Evolutionary conservation across 2,113 vertebrate genomes (phyloP).

Genomic region (Orcinus orca): DNA sequence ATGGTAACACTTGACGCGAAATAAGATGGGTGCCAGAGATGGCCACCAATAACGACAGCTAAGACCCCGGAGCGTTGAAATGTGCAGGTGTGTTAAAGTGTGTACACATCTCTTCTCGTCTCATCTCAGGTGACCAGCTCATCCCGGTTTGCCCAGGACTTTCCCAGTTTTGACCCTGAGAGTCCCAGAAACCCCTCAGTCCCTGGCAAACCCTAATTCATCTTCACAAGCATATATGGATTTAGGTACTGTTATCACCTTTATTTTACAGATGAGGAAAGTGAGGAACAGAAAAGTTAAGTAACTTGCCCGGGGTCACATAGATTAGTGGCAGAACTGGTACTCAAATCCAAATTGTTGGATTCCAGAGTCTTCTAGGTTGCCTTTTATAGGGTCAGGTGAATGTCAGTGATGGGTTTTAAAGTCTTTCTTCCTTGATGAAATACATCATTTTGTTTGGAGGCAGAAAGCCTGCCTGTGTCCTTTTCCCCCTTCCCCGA

Average conservation of each 20-base stretch:
- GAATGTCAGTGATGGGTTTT: not conserved
- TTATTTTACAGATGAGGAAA: not conserved
- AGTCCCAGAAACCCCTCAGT: not conserved
- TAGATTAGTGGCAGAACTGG: not conserved
- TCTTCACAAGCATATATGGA: not conserved
- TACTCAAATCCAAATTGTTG: not conserved
- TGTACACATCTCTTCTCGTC: rapidly evolving
- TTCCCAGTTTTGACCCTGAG: not conserved
- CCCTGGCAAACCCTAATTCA: not conserved
- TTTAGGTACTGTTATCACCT: too few relatives aligned
- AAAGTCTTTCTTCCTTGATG: not conserved
- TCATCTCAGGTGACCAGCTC: too few relatives aligned
- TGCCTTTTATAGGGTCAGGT: not conserved
- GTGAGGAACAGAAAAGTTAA: not conserved
- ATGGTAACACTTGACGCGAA: not conserved
- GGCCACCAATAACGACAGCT: rapidly evolving
- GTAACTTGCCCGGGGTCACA: not conserved
- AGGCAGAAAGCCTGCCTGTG: not conserved
- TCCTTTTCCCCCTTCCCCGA: not conserved
- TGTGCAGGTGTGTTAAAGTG: not conserved
- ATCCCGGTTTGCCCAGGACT: not conserved
- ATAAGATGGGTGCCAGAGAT: too few relatives aligned
- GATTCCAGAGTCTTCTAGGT: not conserved
- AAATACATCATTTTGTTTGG: not conserved
- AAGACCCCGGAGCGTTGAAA: rapidly evolving